Percentiles rank a stretch among this genome's conserved stretches.
Conservation (phyloP, 2,113 vertebrate genomes). For the Regulus satrapa region DNA sequence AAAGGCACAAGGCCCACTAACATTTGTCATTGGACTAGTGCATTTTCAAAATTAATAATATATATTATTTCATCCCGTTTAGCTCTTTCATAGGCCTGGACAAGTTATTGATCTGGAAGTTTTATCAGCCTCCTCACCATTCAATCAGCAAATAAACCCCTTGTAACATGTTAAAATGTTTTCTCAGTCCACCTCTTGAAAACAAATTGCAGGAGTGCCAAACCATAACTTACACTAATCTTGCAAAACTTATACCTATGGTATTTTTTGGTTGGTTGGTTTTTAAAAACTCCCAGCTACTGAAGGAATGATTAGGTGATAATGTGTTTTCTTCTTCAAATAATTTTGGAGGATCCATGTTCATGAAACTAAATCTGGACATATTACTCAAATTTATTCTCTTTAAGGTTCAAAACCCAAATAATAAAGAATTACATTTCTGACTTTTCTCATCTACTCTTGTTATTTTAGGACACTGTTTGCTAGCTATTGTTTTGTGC, state of each 20-base stretch:
- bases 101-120: not conserved
- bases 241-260: not conserved
- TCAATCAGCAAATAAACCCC: not conserved
- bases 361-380: not conserved
- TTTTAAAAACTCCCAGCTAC: not conserved
- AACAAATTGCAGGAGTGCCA: not conserved
- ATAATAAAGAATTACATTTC: not conserved
- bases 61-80: not conserved
- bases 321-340: not conserved
- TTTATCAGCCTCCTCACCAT: not conserved
- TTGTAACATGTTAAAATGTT: not conserved
- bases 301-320: not conserved
- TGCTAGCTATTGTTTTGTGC: not conserved
- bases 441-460: not conserved
- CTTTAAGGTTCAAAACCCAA: not conserved
- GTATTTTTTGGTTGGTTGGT: not conserved
- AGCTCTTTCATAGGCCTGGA: not conserved
- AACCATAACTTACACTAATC: not conserved
- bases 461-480: not conserved
- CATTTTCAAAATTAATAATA: not conserved
- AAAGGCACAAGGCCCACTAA: accelerated
- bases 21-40: not conserved
- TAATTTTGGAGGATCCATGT: not conserved
- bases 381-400: not conserved
- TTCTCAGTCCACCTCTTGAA: not conserved